Base-by-base conservation (phyloP, 2,113 vertebrate species). In the Phalacrocorax pelagicus region DNA sequence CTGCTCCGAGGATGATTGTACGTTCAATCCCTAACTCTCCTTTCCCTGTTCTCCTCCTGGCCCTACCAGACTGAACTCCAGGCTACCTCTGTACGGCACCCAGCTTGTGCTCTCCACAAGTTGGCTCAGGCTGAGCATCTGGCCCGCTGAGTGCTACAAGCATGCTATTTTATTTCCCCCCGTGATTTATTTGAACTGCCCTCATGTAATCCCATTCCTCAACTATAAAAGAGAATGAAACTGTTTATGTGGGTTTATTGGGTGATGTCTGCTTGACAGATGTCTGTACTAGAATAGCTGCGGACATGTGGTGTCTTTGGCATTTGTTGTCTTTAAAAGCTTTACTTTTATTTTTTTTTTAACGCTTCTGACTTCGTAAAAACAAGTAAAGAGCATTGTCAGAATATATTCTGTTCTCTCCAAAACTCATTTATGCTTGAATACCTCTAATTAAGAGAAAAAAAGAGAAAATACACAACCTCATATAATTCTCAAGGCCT, bases 251-350 rank as follows among this genome's bases (percentile, higher is more conserved):
- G 90, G 97, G 77, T 98, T 98, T 97, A 96, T 80, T 87, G 94
- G 96, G 94, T 95, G 59, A 96, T 97, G 97, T 98, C 98, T 98
- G 98, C 96, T 96, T 94, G 97, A 94, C 98, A 98, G 98, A 98
- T 98, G 98, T 98, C 96, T 89, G 95, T 94, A 96, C 93, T 38
- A 58, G 23, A 96, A 87, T 93, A 96, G 96, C 97, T 88, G 61
- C 51, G 77, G 88, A 90, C 97, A 96, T 96, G 96, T 97, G 96
- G 89, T 87, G 95, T 97, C 97, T 97, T 96, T 92, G 97, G 97
- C 94, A 91, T 96, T 97, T 85, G 29, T 52, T 95, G 88, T 86
- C 94, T 95, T 97, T 98, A 94, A 97, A 98, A 98, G 95, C 81
- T 96, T 94, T 93, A 94, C 73, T 97, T 96, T 96, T 97, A 44